A percentile compares a stretch with the other conserved stretches of the same genome.
Evolutionary conservation across 2,888 invertebrate genomes (phyloP).

Genomic region (Pterostichus madidus): DNA sequence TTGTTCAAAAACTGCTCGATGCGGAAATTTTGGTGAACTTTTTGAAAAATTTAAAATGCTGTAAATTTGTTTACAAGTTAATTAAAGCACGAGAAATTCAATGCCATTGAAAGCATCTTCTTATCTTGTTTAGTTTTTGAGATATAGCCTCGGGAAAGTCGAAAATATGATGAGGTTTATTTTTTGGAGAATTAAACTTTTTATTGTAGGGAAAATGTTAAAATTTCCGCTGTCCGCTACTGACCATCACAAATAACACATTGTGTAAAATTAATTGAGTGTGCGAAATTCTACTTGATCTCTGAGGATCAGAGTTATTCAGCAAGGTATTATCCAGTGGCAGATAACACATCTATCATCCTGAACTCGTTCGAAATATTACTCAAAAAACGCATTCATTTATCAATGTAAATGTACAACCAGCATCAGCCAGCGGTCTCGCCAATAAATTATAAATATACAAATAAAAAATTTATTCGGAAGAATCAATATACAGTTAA

Average conservation of each 20-base stretch:
- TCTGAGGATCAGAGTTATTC: conserved; percentile 24
- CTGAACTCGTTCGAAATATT: conserved; percentile 12
- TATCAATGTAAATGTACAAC: conserved; percentile 20
- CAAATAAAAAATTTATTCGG: conserved; percentile 10
- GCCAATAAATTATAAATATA: conserved; percentile 44
- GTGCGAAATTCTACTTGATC: conserved; percentile 35
- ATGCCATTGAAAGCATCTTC: too few relatives aligned
- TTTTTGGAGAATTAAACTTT: background rate
- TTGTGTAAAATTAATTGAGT: conserved; percentile 47
- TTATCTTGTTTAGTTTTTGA: too few relatives aligned
- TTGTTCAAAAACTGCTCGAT: too few relatives aligned
- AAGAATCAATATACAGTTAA: conserved; percentile 17
- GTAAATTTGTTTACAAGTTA: too few relatives aligned
- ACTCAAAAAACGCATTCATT: conserved; percentile 45
- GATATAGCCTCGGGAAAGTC: too few relatives aligned
- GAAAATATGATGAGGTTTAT: too few relatives aligned
- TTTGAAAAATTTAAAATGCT: too few relatives aligned
- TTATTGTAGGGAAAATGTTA: background rate
- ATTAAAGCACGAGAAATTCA: too few relatives aligned
- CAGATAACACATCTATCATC: conserved; percentile 37
- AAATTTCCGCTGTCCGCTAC: background rate
- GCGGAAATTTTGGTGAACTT: too few relatives aligned
- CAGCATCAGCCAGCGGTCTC: conserved; percentile 5
- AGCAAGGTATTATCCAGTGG: conserved; percentile 48
- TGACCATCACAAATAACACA: conserved; percentile 8